Percentiles rank a stretch among this genome's conserved stretches.
Evolutionary conservation across 2,888 invertebrate species (phyloP).

Genomic region (Eristalis arbustorum): DNA sequence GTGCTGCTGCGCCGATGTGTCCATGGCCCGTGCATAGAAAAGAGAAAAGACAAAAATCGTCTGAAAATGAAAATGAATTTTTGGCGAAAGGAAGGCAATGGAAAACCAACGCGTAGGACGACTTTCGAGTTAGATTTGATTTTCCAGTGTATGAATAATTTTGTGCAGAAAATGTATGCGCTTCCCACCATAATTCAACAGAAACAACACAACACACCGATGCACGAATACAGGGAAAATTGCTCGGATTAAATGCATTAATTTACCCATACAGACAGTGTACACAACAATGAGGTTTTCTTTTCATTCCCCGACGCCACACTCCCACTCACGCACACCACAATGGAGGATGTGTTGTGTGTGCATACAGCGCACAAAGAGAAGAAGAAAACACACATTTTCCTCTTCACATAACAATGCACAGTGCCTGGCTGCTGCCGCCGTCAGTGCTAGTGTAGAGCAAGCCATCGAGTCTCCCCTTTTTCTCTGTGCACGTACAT

Average conservation of each 20-base stretch:
- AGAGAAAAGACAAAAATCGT: slow-evolving; percentile 28
- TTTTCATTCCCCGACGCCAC: slow-evolving; percentile 26
- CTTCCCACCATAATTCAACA: slow-evolving; percentile 20
- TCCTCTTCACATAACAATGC: slow-evolving; percentile 64
- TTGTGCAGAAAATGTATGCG: slow-evolving; percentile 38
- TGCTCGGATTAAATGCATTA: slow-evolving; percentile 64
- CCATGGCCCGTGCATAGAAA: background rate
- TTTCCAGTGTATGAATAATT: slow-evolving; percentile 25
- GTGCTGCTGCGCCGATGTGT: background rate
- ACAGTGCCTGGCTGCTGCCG: slow-evolving; percentile 28
- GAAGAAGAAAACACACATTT: slow-evolving; percentile 62
- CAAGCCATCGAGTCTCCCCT: slow-evolving; percentile 15
- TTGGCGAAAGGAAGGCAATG: slow-evolving; percentile 1
- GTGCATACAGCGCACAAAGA: slow-evolving; percentile 56
- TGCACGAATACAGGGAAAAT: slow-evolving; percentile 14
- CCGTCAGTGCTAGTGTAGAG: background rate
- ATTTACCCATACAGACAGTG: slow-evolving; percentile 49
- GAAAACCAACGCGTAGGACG: background rate
- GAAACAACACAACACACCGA: slow-evolving; percentile 2
- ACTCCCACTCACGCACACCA: slow-evolving; percentile 21
- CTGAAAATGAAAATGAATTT: slow-evolving; percentile 34
- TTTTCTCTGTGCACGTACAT: slow-evolving; percentile 29
- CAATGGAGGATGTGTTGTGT: slow-evolving; percentile 21
- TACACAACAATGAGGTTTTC: slow-evolving; percentile 52
- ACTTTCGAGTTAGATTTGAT: slow-evolving; percentile 15